Evolutionary conservation across 2,113 vertebrate genomes (phyloP).

Genomic region (Alces alces): DNA sequence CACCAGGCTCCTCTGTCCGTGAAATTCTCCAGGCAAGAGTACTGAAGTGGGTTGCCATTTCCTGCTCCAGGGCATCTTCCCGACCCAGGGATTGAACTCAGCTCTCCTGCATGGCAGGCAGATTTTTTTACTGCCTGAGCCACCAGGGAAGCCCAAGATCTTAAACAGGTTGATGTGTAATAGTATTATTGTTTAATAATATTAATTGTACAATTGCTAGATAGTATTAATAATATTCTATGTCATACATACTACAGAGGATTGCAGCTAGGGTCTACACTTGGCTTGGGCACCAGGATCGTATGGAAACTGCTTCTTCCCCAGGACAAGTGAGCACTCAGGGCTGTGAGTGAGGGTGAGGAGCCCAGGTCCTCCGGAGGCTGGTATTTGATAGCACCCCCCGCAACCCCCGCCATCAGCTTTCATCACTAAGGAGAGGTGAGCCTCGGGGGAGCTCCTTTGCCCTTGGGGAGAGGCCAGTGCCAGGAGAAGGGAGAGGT

Average conservation of each 20-base stretch:
- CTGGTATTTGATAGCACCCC: not conserved
- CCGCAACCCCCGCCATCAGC: not conserved
- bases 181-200: not conserved
- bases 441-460: not conserved
- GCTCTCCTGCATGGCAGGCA: not conserved
- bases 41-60: not conserved
- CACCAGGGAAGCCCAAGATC: not conserved
- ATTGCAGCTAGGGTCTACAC: not conserved
- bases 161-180: not conserved
- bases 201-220: too few relatives aligned
- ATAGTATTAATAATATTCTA: not conserved
- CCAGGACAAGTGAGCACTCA: not conserved
- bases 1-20: not conserved
- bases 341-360: rapidly evolving
- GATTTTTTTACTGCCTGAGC: not conserved
- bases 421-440: not conserved
- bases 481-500: not conserved
- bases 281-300: not conserved
- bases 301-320: not conserved
- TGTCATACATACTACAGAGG: not conserved
- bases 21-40: not conserved
- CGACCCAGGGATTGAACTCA: not conserved
- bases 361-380: not conserved
- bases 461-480: not conserved
- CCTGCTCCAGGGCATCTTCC: not conserved